Conservation (phyloP, 1,140 invertebrate genomes). For the Oryzaephilus surinamensis region DNA sequence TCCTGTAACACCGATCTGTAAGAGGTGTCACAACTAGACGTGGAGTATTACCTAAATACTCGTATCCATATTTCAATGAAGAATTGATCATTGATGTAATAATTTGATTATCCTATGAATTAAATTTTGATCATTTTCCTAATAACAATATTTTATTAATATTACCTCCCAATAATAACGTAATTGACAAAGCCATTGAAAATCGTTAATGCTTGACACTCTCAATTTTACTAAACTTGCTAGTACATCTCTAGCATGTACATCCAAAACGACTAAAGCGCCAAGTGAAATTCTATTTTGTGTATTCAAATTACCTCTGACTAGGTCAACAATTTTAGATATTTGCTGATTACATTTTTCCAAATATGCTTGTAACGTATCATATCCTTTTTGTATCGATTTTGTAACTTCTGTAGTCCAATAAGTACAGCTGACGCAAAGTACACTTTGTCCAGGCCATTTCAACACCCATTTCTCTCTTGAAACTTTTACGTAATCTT, state of each 20-base stretch:
- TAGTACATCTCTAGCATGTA: conserved; percentile 83
- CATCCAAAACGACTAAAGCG: conserved; percentile 82
- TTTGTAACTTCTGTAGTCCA: conserved; percentile 83
- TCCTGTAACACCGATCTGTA: conserved; percentile 88
- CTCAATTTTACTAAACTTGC: conserved; percentile 55
- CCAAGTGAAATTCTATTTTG: conserved; percentile 75
- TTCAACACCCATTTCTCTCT: conserved; percentile 72
- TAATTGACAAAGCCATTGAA: conserved; percentile 80
- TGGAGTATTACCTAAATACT: conserved; percentile 85
- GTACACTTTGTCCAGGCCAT: conserved; percentile 82
- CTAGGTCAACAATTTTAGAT: conserved; percentile 72
- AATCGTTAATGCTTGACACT: conserved; percentile 65
- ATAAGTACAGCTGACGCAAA: conserved; percentile 77
- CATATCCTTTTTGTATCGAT: conserved; percentile 48
- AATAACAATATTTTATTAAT: neutral
- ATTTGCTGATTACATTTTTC: conserved; percentile 61
- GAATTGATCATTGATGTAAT: conserved; percentile 89
- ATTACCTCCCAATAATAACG: conserved; percentile 90
- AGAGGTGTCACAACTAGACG: conserved; percentile 83
- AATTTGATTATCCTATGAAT: conserved; percentile 52
- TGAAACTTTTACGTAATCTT: conserved; percentile 53
- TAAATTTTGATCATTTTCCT: neutral
- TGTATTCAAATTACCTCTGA: conserved; percentile 72
- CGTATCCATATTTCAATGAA: conserved; percentile 82
- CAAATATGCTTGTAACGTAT: conserved; percentile 44